phyloP scores from a whole-genome alignment of 1,140 invertebrate species.

The Eufriesea mexicana region DNA sequence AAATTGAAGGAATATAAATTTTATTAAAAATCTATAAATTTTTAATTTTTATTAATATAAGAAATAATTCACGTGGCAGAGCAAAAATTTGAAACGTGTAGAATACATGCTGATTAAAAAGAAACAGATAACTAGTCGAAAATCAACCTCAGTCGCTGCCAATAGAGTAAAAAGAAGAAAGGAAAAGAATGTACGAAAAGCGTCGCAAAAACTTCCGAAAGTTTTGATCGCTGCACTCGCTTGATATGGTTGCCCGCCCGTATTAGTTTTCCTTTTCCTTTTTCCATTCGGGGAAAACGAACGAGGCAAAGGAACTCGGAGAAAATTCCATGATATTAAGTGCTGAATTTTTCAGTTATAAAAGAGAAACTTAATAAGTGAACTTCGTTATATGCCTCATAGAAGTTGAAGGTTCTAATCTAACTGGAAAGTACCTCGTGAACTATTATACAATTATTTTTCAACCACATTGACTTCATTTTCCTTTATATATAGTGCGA shows the following conservation, averaged over 20 bases:
- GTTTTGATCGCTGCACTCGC: conserved; percentile 22
- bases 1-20: too few relatives aligned
- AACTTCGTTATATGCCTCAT: conserved; percentile 11
- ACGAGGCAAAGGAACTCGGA: neutral
- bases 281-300: neutral
- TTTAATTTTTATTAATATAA: too few relatives aligned
- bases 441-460: too few relatives aligned
- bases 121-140: neutral
- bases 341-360: conserved; percentile 22
- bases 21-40: too few relatives aligned
- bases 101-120: neutral
- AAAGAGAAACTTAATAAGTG: conserved; percentile 20
- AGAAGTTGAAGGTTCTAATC: neutral
- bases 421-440: neutral
- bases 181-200: neutral
- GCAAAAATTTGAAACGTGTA: neutral
- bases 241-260: conserved; percentile 11
- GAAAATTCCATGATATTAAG: conserved; percentile 22
- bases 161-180: neutral
- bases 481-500: too few relatives aligned
- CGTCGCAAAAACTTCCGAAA: neutral
- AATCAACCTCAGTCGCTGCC: neutral
- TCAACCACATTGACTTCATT: too few relatives aligned
- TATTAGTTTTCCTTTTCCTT: neutral
- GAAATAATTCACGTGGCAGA: too few relatives aligned